Evolutionary conservation across 1,140 invertebrate genomes (phyloP).

Genomic region (Thaumatotibia leucotreta): DNA sequence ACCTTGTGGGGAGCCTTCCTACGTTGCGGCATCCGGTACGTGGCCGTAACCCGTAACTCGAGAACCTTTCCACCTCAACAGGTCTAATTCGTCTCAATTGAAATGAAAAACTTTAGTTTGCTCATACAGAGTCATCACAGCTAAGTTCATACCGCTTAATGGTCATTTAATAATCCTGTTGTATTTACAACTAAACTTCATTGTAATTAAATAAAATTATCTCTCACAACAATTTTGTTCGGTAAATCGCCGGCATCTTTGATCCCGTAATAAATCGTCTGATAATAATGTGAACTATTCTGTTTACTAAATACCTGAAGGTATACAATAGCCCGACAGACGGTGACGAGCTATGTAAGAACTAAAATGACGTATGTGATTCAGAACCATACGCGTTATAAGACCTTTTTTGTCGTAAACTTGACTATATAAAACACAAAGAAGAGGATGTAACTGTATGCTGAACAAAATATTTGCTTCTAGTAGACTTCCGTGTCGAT

Average conservation of each 20-base stretch:
- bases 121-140: neutral
- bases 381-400: neutral
- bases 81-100: too few species aligned
- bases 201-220: neutral
- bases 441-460: slow-evolving; percentile 41
- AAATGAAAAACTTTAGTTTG: too few species aligned
- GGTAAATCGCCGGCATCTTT: neutral
- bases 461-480: slow-evolving; percentile 35
- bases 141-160: neutral
- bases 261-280: neutral
- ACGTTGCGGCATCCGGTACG: too few species aligned
- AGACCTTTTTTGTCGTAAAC: neutral
- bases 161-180: neutral
- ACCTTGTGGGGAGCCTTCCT: too few species aligned
- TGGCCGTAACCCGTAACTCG: too few species aligned
- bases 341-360: too few species aligned
- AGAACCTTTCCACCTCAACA: too few species aligned
- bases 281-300: neutral
- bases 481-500: slow-evolving; percentile 29
- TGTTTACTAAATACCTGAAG: slow-evolving; percentile 29
- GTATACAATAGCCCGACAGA: slow-evolving; percentile 24
- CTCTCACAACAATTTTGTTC: neutral
- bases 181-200: neutral
- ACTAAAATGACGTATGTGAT: neutral
- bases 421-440: slow-evolving; percentile 19